phyloP scores from a whole-genome alignment of 2,888 invertebrate species.

The Pristionchus entomophagus region DNA sequence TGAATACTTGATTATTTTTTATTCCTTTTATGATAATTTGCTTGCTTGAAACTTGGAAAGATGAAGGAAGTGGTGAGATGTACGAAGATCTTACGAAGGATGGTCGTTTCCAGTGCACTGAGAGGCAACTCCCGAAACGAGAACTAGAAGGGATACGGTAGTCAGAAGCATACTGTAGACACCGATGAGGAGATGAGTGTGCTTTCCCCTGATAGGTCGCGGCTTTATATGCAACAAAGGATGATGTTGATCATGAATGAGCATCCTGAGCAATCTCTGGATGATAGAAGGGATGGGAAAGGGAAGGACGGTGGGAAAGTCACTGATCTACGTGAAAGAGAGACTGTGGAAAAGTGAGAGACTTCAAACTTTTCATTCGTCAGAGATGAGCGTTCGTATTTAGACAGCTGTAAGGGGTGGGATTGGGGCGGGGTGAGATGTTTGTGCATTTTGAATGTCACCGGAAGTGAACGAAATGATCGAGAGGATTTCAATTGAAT shows the following conservation, averaged over 20 bases:
- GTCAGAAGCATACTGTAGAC: neutral
- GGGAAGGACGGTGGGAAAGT: neutral
- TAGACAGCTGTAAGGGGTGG: neutral
- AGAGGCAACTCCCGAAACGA: neutral
- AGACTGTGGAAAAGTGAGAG: neutral
- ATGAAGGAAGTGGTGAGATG: too few species aligned
- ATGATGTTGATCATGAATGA: neutral
- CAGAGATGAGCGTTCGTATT: neutral
- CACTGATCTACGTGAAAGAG: neutral
- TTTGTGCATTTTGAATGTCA: neutral
- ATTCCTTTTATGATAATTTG: too few species aligned
- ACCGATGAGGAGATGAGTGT: neutral
- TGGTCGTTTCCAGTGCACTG: constrained; percentile 23
- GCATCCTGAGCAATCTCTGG: neutral
- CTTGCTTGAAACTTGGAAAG: too few species aligned
- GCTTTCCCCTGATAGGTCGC: neutral
- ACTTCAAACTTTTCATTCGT: neutral
- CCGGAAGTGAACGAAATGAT: constrained; percentile 9
- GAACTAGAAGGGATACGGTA: neutral
- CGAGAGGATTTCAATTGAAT: neutral
- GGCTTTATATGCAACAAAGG: neutral
- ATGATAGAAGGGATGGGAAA: neutral
- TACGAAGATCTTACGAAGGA: neutral
- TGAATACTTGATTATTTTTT: too few species aligned
- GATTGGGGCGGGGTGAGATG: neutral